Base-by-base conservation (phyloP, 2,113 vertebrate species). In the Hoplias malabaricus region DNA sequence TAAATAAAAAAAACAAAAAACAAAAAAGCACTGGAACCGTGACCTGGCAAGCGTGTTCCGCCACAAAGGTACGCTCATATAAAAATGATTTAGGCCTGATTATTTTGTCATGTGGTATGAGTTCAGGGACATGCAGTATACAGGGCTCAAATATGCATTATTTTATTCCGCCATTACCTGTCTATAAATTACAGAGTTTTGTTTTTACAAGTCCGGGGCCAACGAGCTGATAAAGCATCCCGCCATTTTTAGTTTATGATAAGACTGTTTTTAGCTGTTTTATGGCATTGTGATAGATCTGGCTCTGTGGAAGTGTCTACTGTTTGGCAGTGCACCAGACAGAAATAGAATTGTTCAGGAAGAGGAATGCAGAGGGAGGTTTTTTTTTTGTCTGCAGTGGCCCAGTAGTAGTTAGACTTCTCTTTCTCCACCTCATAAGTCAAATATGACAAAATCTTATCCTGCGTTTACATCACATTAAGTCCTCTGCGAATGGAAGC, bases 401-500 rank as follows among this genome's bases (percentile, higher is more conserved):
- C 75, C 77, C 84, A 83, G 87, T 71, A 87, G 84, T 80, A 68
- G 66, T 88, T 79, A 38, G 43, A 43, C 46, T 12, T 34, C 78
- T 85, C 85, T 83, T 69, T 84, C 84, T 84, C 78, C 81, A 87
- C 86, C 69, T 88, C 88, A 86, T 90, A 87, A 80, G 86, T 92
- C 89, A 86, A 50, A 90, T 80, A 73, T 87, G 89, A 89, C 87
- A 88, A 73, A 83, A 80, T 84, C 84, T 90, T 87, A 89, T 91
- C 87, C 84, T 82, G 36, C 82, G 81, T 87, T 89, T 86, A 89
- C 86, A 88, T 88, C 86, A 82, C 84, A 87, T 62, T 88, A 86
- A 88, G 84, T 84, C 82, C 80, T 78, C 85, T 83, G 80, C 82
- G 81, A 87, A 82, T 87, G 71, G 59, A 86, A 63, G 73, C 79